Base-by-base conservation (phyloP, 2,113 vertebrate genomes). In the Stigmatopora argus region DNA sequence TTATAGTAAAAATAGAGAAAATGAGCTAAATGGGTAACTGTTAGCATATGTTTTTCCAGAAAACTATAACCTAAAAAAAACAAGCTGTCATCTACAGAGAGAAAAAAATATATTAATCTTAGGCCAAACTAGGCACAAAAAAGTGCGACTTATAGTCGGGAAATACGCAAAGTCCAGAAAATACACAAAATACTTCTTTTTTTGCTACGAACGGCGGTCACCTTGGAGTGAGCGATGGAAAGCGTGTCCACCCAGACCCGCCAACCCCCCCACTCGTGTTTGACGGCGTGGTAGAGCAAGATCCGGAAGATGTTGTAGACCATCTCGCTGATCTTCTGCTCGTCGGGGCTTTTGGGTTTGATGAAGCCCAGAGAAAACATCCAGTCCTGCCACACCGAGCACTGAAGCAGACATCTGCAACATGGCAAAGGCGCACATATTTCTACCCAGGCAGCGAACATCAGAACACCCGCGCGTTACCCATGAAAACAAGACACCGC, bases 381-480 rank as follows among this genome's bases (percentile, higher is more conserved):
- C 97, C 97, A 99, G 80, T 99, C 97, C 89, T 99, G 97, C 97
- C 97, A 99, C 19, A 99, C 97, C 3, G 97, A 98, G 88, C 97
- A 99, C 91, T 99, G 97, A 78, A 99, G 90, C 76, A 99, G 92
- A 85, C 97, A 99, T 80, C 96, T 99, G 78, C 14, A 76, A 69
- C 0, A 62, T 1, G 6, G 44, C 71, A 52, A 34, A 31, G 3
- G 3, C 26, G 26, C 9, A 11, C 1, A 21, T 52, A n/a, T 19
- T 10, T n/a, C 48, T 18, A 19, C 10, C 10, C 18, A n/a, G 48
- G 6, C 49, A 10, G 18, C 9, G 18, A 6, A 21, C 51, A 53
- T 10, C 51, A 23, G 21, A 26, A 53, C 51, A 53, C 51, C 11
- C 51, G 5, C 51, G 23, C 51, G 19, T 23, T 53, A 19, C 7